A percentile compares a stretch with the other conserved stretches of the same genome.
Evolutionary conservation across 2,113 vertebrate genomes (phyloP).

Genomic region (Dasypus novemcinctus): DNA sequence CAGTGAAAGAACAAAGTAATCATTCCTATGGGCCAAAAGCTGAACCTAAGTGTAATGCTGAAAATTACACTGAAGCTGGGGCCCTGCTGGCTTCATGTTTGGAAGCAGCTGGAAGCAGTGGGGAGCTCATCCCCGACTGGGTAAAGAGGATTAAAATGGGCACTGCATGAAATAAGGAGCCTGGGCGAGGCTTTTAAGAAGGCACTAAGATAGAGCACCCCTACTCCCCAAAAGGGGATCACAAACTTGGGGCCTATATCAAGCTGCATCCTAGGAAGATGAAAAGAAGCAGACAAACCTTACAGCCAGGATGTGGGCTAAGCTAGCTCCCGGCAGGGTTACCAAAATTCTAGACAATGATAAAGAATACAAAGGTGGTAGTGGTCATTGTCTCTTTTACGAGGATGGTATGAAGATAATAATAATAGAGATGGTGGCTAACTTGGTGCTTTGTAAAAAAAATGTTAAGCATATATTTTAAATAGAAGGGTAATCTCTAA

Average conservation of each 20-base stretch:
- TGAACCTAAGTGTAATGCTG: background rate
- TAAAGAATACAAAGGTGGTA: background rate
- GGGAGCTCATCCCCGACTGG: background rate
- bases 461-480: background rate
- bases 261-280: background rate
- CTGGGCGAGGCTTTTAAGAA: background rate
- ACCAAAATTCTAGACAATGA: background rate
- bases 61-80: background rate
- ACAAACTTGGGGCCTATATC: rapidly evolving
- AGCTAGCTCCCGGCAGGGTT: background rate
- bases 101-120: background rate
- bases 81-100: background rate
- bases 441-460: background rate
- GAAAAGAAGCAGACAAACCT: background rate
- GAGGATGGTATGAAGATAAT: too few species aligned
- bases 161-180: background rate
- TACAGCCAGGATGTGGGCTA: rapidly evolving
- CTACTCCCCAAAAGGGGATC: background rate
- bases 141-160: background rate
- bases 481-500: background rate
- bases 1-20: background rate
- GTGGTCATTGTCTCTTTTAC: background rate
- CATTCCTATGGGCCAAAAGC: background rate
- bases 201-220: background rate
- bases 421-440: background rate